Base-by-base conservation (phyloP, 2,797 vertebrate genomes). In the Ctenopoma multispine region DNA sequence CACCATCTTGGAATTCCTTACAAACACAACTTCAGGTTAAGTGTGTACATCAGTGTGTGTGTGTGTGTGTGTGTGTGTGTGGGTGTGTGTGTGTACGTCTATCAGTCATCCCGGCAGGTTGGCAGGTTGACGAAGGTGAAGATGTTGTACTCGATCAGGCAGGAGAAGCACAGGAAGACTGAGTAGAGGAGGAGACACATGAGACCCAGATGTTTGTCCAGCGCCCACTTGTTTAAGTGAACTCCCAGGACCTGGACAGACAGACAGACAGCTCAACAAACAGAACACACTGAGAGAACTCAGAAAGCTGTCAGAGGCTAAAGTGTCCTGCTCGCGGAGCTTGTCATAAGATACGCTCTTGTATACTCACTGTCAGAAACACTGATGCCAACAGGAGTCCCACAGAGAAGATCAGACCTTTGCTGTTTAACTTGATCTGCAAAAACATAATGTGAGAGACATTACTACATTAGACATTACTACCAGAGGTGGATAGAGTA, bases 81-180 rank as follows among this genome's bases (percentile, higher is more conserved):
- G 13, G 17, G 60, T 13, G 24, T 23, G 20, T 43, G 20, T 57
- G 10, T 21, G 36, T 34, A 62, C 50, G 51, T 5, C 20, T n/a
- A 24, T 88, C 74, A 90, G 49, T 83, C 72, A 58, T 96, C 95
- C 75, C 94, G 94, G 78, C 98, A 99, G 92, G 97, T 99, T 0
- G 97, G 98, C 92, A 99, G 94, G 93, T 99, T 99, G 92, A 99
- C 97, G 36, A 98, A 99, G 51, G 95, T 99, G 93, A 99, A 99
- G 87, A 99, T 95, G 83, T 99, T 99, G 94, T 99, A 99, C 80
- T 99, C 98, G 11, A 97, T 99, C 94, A 99, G 96, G 93, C 98
- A 98, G 94, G 98, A 99, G 95, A 99, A 95, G 88, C 96, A 98
- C 86, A 99, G 92, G 94, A 99, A 99, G 92, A 99, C 90, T 4